phyloP scores from a whole-genome alignment of 1,140 invertebrate genomes.

The Stegodyphus mimosarum region DNA sequence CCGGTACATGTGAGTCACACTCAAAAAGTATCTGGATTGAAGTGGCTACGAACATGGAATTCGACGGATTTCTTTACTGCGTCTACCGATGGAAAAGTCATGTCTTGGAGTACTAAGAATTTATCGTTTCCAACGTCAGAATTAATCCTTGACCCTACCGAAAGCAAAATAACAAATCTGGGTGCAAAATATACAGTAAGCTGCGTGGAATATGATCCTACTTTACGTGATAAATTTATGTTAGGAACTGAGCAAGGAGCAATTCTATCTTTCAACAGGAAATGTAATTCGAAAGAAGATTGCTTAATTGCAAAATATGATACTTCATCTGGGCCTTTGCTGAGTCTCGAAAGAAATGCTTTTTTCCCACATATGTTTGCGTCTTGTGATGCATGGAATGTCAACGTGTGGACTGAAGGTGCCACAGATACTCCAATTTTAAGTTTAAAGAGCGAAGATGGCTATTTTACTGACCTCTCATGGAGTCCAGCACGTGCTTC shows the following conservation, averaged over 20 bases:
- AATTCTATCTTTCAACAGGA: slow-evolving; percentile 13
- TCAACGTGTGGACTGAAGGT: slow-evolving; percentile 23
- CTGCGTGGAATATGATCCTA: slow-evolving; percentile 26
- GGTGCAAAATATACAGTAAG: not conserved
- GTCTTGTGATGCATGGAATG: slow-evolving; percentile 26
- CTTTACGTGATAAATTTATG: slow-evolving; percentile 23
- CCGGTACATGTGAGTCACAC: not conserved
- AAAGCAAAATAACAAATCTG: not conserved
- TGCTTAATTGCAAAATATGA: not conserved
- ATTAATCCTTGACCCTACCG: not conserved
- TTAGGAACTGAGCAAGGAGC: slow-evolving; percentile 33
- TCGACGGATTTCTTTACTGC: slow-evolving; percentile 89
- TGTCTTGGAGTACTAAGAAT: slow-evolving; percentile 27
- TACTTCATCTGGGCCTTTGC: not conserved
- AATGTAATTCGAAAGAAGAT: not conserved
- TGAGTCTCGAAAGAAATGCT: slow-evolving; percentile 27
- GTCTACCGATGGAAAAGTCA: slow-evolving; percentile 86
- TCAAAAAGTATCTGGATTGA: slow-evolving; percentile 18
- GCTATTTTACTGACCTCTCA: slow-evolving; percentile 22
- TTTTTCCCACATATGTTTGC: slow-evolving; percentile 33
- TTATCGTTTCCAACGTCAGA: slow-evolving; percentile 5
- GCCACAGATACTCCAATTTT: slow-evolving; percentile 4
- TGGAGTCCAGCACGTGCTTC: slow-evolving; percentile 39
- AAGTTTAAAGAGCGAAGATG: not conserved
- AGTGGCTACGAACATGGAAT: slow-evolving; percentile 85